Evolutionary conservation across 2,797 vertebrate species (phyloP), one percentile per base, ranked within the genome.

Genomic region (Chelidonichthys spinosus): DNA sequence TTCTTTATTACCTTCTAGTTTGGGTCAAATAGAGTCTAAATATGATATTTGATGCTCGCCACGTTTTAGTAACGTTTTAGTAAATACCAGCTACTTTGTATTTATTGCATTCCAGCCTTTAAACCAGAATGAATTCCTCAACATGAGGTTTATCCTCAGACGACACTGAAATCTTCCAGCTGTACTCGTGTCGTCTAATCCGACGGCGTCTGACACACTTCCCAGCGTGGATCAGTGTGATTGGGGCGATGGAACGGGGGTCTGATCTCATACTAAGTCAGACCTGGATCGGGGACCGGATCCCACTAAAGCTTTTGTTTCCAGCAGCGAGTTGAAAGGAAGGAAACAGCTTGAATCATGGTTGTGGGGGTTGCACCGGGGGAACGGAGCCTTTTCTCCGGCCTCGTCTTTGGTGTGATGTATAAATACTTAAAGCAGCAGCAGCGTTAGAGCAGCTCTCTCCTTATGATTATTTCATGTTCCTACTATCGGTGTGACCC

Each of bases 391-490:
- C 64, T 67, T 7, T 54, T 58, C 40, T 64, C 25, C 50, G 18
- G 11, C 46, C 40, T 5, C 55, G 14, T 63, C 64, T 81, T 80
- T 59, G 33, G 52, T 78, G 52, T 25, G 50, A 40, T 49, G 3
- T 72, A 86, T 93, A 63, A 90, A 93, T 91, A 80, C 64, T 92
- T 90, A 6, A 93, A 88, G 72, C 61, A 33, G 1, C 42, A 17
- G 11, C 42, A 17, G 11, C 50, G 61, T 79, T 62, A 76, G 63
- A 59, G 59, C 75, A 59, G 63, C 37, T 10, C 46, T 66, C 52
- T 56, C 46, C 36, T 73, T 52, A 84, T 92, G 69, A 84, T 69
- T 90, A 80, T 82, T 90, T 90, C 75, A 91, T 86, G 79, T 61
- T 58, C 60, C 65, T 74, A 68, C 70, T 64, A 25, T 55, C 11